phyloP scores from a whole-genome alignment of 1,140 invertebrate genomes.

The Magallana gigas region DNA sequence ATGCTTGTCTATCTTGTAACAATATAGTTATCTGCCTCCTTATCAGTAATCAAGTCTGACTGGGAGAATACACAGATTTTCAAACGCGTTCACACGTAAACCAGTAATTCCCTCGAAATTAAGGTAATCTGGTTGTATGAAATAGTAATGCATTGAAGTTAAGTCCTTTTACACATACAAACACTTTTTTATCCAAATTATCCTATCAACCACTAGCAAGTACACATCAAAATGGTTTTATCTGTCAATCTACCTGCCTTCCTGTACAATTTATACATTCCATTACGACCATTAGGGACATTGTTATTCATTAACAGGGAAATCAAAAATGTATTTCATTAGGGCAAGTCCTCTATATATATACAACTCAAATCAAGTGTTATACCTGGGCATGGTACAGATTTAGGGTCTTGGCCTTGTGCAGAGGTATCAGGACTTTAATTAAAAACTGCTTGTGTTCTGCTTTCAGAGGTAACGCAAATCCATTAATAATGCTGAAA shows the following conservation, averaged over 20 bases:
- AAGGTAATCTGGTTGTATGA: background rate
- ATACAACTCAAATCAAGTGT: background rate
- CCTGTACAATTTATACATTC: too few species aligned
- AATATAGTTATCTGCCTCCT: constrained; percentile 1
- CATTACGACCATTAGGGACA: background rate
- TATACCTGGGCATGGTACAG: constrained; percentile 74
- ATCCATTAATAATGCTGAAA: constrained; percentile 82
- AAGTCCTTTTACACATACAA: too few species aligned
- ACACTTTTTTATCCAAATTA: too few species aligned
- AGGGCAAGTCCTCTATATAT: background rate
- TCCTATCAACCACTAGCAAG: too few species aligned
- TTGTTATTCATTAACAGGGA: background rate
- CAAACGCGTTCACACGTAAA: background rate
- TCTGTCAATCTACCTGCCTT: too few species aligned
- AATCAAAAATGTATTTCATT: background rate
- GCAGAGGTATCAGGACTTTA: constrained; percentile 78
- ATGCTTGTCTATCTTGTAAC: background rate
- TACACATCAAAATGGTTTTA: too few species aligned
- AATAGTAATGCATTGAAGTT: too few species aligned
- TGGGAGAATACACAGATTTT: background rate
- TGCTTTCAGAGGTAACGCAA: constrained; percentile 79
- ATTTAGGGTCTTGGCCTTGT: constrained; percentile 76
- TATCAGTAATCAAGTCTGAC: background rate
- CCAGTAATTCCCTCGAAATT: background rate
- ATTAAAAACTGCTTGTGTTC: constrained; percentile 78